Evolutionary conservation across 2,888 invertebrate species (phyloP), one percentile per base, ranked within the genome.

Genomic region (Xylophagus ater): DNA sequence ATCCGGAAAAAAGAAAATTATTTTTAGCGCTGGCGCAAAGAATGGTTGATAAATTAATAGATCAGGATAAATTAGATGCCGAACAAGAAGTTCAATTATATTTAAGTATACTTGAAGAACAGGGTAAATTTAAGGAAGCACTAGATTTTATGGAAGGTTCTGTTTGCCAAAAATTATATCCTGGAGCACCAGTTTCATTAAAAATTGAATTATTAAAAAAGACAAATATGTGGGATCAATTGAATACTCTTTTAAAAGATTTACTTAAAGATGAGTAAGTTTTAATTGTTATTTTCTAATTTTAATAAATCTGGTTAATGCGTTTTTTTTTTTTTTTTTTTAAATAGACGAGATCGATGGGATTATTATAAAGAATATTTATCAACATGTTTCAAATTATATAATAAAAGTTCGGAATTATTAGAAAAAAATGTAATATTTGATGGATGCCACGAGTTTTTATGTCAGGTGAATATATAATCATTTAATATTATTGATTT

Each of bases 11-110:
- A 56, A 68, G 65, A 47, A 75, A 73, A 45, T 74, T 96, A 47
- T 76, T 85, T 18, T 71, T 94, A 20, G 78, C 85, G 3, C 68
- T 97, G 43, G 96, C 96, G 5, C 90, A 93, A 61, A 74, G 88
- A 59, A 94, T 97, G 96, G 80, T 93, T 19, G 76, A 82, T 51
- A 94, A 93, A 60, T 78, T 88, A 57, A 81, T 92, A 39, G 69
- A 74, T 4, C 89, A 92, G 46, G 81, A 83, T 49, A 89, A 87
- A 68, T 71, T 90, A 55, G 89, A 92, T 58, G 87, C 90, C 0
- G 94, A 94, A 59, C 90, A 90, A 64, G 96, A 97, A 62, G 82
- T 92, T 1, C 79, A 87, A 41, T 71, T 96, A 29, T 93, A 92
- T 65, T 69, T 94, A 40, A 84, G 90, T 70, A 84, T 96, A 44